Evolutionary conservation across 1,140 invertebrate species (phyloP), one percentile per base, ranked within the genome.

Genomic region (Drosophila nannoptera): DNA sequence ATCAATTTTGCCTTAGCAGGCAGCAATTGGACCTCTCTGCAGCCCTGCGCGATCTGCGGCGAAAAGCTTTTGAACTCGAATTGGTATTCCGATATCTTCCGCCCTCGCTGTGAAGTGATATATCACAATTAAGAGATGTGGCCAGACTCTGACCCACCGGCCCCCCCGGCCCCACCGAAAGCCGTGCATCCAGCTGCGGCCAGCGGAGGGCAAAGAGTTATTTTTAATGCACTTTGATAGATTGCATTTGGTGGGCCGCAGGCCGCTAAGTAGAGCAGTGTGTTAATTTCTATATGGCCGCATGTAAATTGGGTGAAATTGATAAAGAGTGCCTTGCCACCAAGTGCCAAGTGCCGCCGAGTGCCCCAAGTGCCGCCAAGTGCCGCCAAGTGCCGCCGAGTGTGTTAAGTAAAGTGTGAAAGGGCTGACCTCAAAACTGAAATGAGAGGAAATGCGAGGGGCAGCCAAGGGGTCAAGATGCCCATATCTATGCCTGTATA

Each of bases 171-270:
- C n/a, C n/a, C n/a, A 16, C 48, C 14, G 66, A 45, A 54, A 61
- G 22, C 22, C 22, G 32, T 53, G 68, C 61, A 50, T 35, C 45
- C 60, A 54, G 38, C 62, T 46, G 55, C 11, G 31, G 16, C 4
- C 43, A 36, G 52, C 45, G 52, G 32, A 36, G 52, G 53, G 52
- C 36, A 46, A 54, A 52, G 32, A 14, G 52, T 60, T 58, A 66
- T 61, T 72, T 80, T 75, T 82, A 82, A 82, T 82, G 75, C 78
- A 82, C 77, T 82, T 78, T 82, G 78, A 82, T 82, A 82, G 78
- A 82, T 82, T 83, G 75, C 75, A 83, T 83, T 78, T 78, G 81
- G 63, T 65, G 70, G 45, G 32, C 49, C 43, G 48, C 16, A 12
- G 49, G 49, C 35, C 36, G 22, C 31, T 59, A 69, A 67, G 65